Base-by-base conservation (phyloP, 2,113 vertebrate species). In the Pithys albifrons region DNA sequence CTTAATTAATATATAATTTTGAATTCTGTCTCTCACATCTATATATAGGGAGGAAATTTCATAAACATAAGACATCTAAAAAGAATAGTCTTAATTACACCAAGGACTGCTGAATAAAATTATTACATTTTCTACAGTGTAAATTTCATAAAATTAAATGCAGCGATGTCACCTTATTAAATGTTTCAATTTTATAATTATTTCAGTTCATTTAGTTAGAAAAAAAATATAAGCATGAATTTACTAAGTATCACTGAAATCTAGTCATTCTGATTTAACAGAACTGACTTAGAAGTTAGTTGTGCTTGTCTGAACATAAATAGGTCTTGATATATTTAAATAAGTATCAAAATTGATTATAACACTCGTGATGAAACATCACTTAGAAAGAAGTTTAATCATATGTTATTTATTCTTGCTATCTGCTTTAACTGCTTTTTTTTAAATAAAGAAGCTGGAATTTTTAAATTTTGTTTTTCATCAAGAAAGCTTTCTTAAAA, bases 151-250 rank as follows among this genome's bases (percentile, higher is more conserved):
- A 97, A 98, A 98, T 98, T 98, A 98, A 98, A 98, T 96, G 96
- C 91, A 95, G 89, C 52, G 31, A 92, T 98, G 97, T 97, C 97
- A 98, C 97, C 97, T 98, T 98, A 97, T 97, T 98, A 97, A 98
- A 97, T 95, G 96, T 97, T 98, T 98, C 98, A 98, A 98, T 98
- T 98, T 98, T 97, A 91, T 97, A 98, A 98, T 98, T 98, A 98
- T 98, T 97, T 98, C 98, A 98, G 97, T 97, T 98, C 98, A 98
- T 98, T 98, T 98, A 93, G 91, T 96, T 95, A 96, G 97, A 96
- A 98, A 98, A n/a, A 97, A 98, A 98, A 97, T 85, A 87, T 84
- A 97, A 98, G 97, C 95, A 97, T 93, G 97, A 97, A 97, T 98
- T 98, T 98, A 96, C 96, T 94, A 93, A 97, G 98, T 97, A 97